Evolutionary conservation across 2,888 invertebrate genomes (phyloP), one percentile per base, ranked within the genome.

Genomic region (Gerris lacustris): DNA sequence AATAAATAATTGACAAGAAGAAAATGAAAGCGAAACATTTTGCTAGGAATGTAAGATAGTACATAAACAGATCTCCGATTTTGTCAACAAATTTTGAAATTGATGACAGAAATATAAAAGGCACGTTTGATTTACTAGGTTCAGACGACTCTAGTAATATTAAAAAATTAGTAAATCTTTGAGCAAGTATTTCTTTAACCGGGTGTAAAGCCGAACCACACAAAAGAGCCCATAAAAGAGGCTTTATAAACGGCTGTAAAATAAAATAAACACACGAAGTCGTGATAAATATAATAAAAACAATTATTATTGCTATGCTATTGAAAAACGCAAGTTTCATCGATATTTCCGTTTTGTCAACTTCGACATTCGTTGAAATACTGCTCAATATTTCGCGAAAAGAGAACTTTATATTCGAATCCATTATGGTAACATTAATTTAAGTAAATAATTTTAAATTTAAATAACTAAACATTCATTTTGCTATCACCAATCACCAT

Each of bases 121-220:
- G 17, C 9, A 75, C 69, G 64, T 73, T 74, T 45, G 74, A 68
- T 0, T 86, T 84, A 73, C 85, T 84, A 78, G 94, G 89, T 94
- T 95, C 95, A 74, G 86, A 84, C 76, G 90, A 84, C 73, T 86
- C 83, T 72, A 87, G 87, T 0, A 86, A 88, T 97, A 45, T 84
- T 78, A 94, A 88, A 94, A 95, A 95, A 75, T 86, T 84, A 76
- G 90, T 87, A 43, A 94, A 84, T 73, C 86, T 83, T 72, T 87
- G 87, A 0, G 94, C 88, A 66, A 96, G 80, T 71, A 86, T 88
- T 73, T 89, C 86, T 80, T 98, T 98, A 78, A 96, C 90, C 0
- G 98, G 98, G 80, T 96, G 94, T n/a, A 98, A 84, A 63, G 96
- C 91, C 0, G 96, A 95, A n/a, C 99, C 99, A 77, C 96, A 93